Base-by-base conservation (phyloP, 2,888 invertebrate species). In the Dorcus parallelipipedus region DNA sequence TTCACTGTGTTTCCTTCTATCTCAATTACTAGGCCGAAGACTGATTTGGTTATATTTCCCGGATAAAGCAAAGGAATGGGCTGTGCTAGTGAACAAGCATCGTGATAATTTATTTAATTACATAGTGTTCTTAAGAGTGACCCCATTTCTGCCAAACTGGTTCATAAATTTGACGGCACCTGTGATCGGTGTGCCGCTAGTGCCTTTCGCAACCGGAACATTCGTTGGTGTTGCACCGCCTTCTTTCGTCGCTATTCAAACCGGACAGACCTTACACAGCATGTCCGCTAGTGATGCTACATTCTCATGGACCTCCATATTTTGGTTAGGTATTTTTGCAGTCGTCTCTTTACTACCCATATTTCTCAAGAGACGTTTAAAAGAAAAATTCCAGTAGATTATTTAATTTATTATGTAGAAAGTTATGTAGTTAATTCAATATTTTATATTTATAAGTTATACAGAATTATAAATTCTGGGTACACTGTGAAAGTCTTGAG, bases 91-190 rank as follows among this genome's bases (percentile, higher is more conserved):
- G 58, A 81, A 86, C 43, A 90, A 90, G 73, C 97, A 99, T 76
- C 85, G 86, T 63, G 88, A 93, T 68, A 90, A 97, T 77, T 81
- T 99, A 64, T 84, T 99, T 60, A 95, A 95, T 81, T 99, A 99
- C 76, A 94, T 99, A 69, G 85, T 99, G 73, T 99, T 99, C 78
- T 83, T 99, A 67, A 86, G 99, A 47, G 92, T 99, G 73, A 99
- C 99, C 26, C 99, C 99, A 54, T 89, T 99, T 74, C 82, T 99
- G 70, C 99, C 99, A 6, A 99, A 99, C 79, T 99, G 99, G 99
- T 97, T 99, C 78, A 97, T 97, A 66, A 97, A 97, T 80, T 84
- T 99, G 74, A 89, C 94, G 0, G 93, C 97, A 62, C 99, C 99
- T 42, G 93, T 99, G 40, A 91, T 99, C 70, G 95, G 96, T 68